Percentiles rank a stretch among this genome's conserved stretches.
phyloP scores from a whole-genome alignment of 2,888 invertebrate species.

The Ecliptopera silaceata region DNA sequence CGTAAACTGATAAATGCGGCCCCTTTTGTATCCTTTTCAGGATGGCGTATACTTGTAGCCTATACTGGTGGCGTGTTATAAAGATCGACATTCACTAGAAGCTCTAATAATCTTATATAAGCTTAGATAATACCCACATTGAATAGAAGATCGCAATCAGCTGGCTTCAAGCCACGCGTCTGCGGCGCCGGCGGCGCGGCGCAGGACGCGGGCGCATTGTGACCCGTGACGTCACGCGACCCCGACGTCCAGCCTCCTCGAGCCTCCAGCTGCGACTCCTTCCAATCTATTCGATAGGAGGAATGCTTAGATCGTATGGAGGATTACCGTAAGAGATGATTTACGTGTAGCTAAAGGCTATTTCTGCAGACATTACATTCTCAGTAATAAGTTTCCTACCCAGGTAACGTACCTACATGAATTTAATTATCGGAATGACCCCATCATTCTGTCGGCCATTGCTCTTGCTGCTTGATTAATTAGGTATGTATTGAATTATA shows the following conservation, averaged over 20 bases:
- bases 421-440: too few species aligned
- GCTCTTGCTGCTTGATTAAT: too few species aligned
- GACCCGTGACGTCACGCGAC: background rate
- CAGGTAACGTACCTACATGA: too few species aligned
- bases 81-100: too few species aligned
- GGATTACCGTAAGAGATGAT: background rate
- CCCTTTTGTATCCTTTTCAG: too few species aligned
- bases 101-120: too few species aligned
- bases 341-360: background rate
- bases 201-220: slow-evolving; percentile 17
- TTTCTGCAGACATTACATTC: background rate
- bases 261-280: background rate
- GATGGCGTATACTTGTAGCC: too few species aligned
- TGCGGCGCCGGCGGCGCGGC: background rate
- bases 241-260: background rate
- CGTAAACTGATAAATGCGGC: too few species aligned
- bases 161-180: background rate
- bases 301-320: background rate
- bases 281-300: slow-evolving; percentile 1
- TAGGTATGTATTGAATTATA: too few species aligned
- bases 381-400: too few species aligned
- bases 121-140: background rate
- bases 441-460: too few species aligned
- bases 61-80: too few species aligned
- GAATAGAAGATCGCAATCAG: background rate